phyloP scores from a whole-genome alignment of 2,113 vertebrate genomes.

The Bubo bubo region DNA sequence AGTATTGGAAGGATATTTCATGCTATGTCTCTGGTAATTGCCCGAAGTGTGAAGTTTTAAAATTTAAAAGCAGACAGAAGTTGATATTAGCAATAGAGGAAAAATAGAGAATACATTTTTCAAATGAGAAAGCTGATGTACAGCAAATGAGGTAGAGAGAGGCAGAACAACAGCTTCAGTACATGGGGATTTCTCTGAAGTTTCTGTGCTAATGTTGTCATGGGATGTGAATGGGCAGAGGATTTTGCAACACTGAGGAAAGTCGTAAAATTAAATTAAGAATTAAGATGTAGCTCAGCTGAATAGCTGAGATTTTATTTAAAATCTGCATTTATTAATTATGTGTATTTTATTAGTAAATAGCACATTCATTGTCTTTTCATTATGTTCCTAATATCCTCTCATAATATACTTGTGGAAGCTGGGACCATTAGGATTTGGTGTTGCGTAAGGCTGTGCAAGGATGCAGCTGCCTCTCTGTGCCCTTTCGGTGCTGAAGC shows the following conservation, averaged over 20 bases:
- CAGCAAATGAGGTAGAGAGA: background rate
- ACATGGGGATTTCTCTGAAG: background rate
- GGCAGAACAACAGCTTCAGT: background rate
- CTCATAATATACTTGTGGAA: background rate
- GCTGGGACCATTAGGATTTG: background rate
- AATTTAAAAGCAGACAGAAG: background rate
- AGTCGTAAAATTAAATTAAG: background rate
- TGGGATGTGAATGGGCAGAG: background rate
- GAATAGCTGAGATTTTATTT: background rate
- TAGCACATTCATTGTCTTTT: background rate
- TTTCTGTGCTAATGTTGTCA: background rate
- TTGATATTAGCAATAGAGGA: background rate
- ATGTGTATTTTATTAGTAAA: background rate
- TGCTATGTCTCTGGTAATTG: background rate
- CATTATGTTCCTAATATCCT: background rate
- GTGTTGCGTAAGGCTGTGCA: background rate
- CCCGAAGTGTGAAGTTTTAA: background rate
- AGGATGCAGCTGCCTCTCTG: constrained; percentile 30
- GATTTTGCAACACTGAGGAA: background rate
- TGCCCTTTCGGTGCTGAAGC: constrained; percentile 36
- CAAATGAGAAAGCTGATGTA: background rate
- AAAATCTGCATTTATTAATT: background rate
- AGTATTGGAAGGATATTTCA: background rate
- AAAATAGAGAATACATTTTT: background rate
- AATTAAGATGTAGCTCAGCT: background rate